Percentiles rank a stretch among this genome's conserved stretches.
Conservation (phyloP, 2,113 vertebrate species). For the Oryzias celebensis region DNA sequence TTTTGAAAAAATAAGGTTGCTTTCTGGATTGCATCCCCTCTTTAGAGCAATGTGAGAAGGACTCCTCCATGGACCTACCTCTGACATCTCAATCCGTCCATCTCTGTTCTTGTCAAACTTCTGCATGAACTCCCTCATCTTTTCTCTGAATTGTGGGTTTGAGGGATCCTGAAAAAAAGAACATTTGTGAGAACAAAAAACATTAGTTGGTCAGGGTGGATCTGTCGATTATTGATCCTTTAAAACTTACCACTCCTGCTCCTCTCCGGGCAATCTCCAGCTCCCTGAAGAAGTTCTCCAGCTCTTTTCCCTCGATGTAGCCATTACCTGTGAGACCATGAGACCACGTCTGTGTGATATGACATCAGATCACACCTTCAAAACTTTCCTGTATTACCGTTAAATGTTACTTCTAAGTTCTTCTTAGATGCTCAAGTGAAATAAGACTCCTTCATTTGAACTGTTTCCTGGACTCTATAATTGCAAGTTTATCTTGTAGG, state of each 20-base stretch:
- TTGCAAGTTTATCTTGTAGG: constrained; percentile 3
- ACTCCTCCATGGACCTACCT: constrained; percentile 77
- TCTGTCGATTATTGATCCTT: background rate
- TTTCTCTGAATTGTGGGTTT: constrained; percentile 86
- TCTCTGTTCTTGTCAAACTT: constrained; percentile 97
- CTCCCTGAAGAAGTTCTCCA: constrained; percentile 96
- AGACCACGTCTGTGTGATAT: background rate
- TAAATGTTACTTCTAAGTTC: too few relatives aligned
- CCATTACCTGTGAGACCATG: constrained; percentile 85
- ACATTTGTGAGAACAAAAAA: constrained; percentile 1
- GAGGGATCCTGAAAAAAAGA: constrained; percentile 80
- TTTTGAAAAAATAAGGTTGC: too few relatives aligned
- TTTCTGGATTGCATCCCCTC: too few relatives aligned
- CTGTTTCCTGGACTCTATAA: background rate
- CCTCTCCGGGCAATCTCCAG: constrained; percentile 90
- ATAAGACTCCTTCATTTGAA: too few relatives aligned
- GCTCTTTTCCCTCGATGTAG: constrained; percentile 96
- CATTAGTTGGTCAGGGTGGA: background rate
- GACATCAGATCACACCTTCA: background rate
- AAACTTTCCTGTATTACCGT: too few relatives aligned
- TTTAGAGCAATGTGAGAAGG: too few relatives aligned
- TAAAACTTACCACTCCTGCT: constrained; percentile 87
- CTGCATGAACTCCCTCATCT: constrained; percentile 97
- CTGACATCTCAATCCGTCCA: constrained; percentile 95
- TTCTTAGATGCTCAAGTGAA: too few relatives aligned